Evolutionary conservation across 2,797 vertebrate genomes (phyloP), one percentile per base, ranked within the genome.

Genomic region (Zenarchopterus dispar): DNA sequence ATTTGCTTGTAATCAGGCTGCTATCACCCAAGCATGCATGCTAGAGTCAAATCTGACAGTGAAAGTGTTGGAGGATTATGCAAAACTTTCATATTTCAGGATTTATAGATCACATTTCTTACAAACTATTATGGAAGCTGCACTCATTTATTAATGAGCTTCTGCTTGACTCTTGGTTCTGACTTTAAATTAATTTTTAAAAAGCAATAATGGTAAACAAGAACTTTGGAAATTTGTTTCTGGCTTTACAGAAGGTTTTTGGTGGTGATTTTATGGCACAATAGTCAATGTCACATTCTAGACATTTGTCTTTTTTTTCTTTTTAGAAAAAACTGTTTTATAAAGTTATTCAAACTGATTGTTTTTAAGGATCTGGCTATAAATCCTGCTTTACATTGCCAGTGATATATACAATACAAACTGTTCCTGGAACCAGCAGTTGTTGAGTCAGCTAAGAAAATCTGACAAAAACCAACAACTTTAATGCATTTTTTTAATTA

Each of bases 61-160:
- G 81, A 83, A 84, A 42, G 79, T 82, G 78, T 78, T 73, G 75
- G 77, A 75, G 80, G 64, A 86, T 84, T 81, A 84, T 81, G 73
- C 81, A 75, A 46, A 81, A 85, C 75, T 57, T 84, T 78, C 82
- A 83, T 83, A 82, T 85, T 78, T 83, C 36, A 65, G 75, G 70
- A 80, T 81, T 79, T 78, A 61, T 64, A 71, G 78, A 75, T 73
- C 65, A 67, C 62, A 73, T 82, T 84, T 80, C 44, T 21, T 11
- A 21, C 16, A 46, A 46, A 36, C 33, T 36, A 10, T 10, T 36
- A 36, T 13, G 19, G 9, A 4, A 46, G 21, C 44, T 19, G 11
- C 21, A 21, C 44, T 13, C 18, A 46, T 46, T n/a, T 21, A 21
- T 46, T 46, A 22, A 46, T 46, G 11, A 22, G 44, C 44, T 21